Base-by-base conservation (phyloP, 2,888 invertebrate genomes). In the Sphaerophoria rueppellii region DNA sequence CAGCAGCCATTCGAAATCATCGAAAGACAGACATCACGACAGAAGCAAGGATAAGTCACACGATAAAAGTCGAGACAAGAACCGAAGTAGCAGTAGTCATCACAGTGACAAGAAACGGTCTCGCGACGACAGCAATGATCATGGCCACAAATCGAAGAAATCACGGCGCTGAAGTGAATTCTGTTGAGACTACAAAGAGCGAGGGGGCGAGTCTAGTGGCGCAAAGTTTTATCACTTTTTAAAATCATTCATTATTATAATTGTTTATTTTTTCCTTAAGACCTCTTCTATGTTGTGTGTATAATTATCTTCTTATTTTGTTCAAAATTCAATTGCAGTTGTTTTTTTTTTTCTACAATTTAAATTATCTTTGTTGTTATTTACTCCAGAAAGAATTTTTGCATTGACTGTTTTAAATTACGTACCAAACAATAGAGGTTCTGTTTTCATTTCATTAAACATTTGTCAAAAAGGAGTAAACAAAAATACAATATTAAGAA, bases 71-170 rank as follows among this genome's bases (percentile, higher is more conserved):
- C 90, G 91, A 93, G 93, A 89, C 91, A 93, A 73, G 93, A 93
- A 83, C 93, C 93, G 91, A 92, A 88, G 86, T 34, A 83, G 87
- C 82, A 87, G 87, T 74, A 88, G 88, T 82, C 91, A 91, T 88
- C 91, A 92, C 78, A 92, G 91, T 87, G 93, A 93, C 88, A 94
- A 93, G 89, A 97, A 97, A 91, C 94, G 97, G 55, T 94, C 95
- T 50, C 94, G 96, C 34, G 96, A 96, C 80, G 95, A 95, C 87
- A 95, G 95, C 89, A 93, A 94, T 65, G 96, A 96, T 57, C 92
- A 92, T 88, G 93, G 93, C 87, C 93, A 93, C 89, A 94, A 94
- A 85, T 93, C 95, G 69, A 96, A 96, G 91, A 96, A 94, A 92
- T 93, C 95, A 40, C 95, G 93, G 61, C 91, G 87, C 81, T 91